Evolutionary conservation across 2,113 vertebrate genomes (phyloP).

Genomic region (zebrafish (Danio rerio)): DNA sequence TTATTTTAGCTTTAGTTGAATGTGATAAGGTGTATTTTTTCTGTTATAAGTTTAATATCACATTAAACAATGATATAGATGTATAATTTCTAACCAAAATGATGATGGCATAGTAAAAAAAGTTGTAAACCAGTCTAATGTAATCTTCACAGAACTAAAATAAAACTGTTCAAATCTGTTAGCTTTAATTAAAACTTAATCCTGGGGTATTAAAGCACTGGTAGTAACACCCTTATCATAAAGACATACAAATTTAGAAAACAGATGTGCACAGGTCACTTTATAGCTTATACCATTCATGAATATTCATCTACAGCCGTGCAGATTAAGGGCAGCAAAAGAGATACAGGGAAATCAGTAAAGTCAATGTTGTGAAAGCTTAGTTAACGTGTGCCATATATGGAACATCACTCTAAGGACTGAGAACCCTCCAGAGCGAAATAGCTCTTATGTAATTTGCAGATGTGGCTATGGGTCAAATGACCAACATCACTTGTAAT

Average conservation of each 20-base stretch:
- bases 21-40: no score
- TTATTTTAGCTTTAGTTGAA: no score
- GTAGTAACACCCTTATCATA: not conserved
- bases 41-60: no score
- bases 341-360: not conserved
- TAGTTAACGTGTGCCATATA: constrained; percentile 35
- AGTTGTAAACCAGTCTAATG: not conserved
- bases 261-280: not conserved
- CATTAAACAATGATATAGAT: no score
- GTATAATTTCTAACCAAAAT: no score
- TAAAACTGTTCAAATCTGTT: not conserved
- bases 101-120: not conserved
- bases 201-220: not conserved
- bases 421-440: constrained; percentile 37
- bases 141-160: not conserved
- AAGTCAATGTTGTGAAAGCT: constrained; percentile 23
- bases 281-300: not conserved
- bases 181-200: not conserved
- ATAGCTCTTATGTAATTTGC: constrained; percentile 15
- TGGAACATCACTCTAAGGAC: constrained; percentile 30
- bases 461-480: constrained; percentile 37
- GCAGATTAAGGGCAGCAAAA: not conserved
- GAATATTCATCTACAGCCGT: constrained; percentile 3
- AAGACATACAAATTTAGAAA: not conserved
- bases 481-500: constrained; percentile 28